Percentiles rank a stretch among this genome's conserved stretches.
These are phyloP conservation scores for Pantelozetes paolii DNA, from an alignment of 2,888 invertebrate species.

Conservation along the genomic window DNA sequence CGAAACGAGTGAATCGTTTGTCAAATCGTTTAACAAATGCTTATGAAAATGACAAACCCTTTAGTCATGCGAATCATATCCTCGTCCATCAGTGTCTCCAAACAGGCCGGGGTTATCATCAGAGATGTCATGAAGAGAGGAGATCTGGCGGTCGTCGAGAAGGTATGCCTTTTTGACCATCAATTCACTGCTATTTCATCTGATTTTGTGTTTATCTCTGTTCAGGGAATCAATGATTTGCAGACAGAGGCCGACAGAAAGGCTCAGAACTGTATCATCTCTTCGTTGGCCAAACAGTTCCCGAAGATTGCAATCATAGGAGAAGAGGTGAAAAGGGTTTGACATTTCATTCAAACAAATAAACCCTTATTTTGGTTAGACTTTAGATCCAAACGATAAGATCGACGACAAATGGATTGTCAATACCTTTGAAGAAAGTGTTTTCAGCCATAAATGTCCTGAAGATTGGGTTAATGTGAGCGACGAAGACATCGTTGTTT, in stretches of 20 bases:
- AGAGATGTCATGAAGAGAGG: conserved; percentile 84
- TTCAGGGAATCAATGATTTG: conserved; percentile 78
- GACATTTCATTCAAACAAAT: neutral
- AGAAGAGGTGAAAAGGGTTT: conserved; percentile 63
- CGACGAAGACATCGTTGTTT: conserved; percentile 82
- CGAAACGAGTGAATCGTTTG: too few species aligned
- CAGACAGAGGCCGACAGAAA: conserved; percentile 98
- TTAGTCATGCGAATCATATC: conserved; percentile 46
- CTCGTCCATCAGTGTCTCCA: conserved; percentile 66
- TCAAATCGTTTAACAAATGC: neutral
- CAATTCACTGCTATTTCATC: conserved; percentile 16
- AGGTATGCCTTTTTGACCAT: conserved; percentile 59
- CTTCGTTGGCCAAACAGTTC: conserved; percentile 76
- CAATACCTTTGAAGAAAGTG: conserved; percentile 65
- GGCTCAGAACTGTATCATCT: conserved; percentile 87
- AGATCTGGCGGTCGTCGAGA: conserved; percentile 84
- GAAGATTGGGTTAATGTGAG: conserved; percentile 58
- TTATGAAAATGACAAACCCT: conserved; percentile 34
- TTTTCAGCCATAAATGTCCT: conserved; percentile 66
- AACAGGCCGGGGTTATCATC: conserved; percentile 80
- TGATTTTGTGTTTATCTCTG: conserved; percentile 46
- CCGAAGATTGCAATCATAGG: conserved; percentile 79
- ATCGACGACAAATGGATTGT: conserved; percentile 73
- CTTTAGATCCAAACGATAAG: conserved; percentile 49
- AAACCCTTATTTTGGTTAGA: conserved; percentile 28